phyloP scores from a whole-genome alignment of 2,797 vertebrate genomes.

The Scarus forsteni region DNA sequence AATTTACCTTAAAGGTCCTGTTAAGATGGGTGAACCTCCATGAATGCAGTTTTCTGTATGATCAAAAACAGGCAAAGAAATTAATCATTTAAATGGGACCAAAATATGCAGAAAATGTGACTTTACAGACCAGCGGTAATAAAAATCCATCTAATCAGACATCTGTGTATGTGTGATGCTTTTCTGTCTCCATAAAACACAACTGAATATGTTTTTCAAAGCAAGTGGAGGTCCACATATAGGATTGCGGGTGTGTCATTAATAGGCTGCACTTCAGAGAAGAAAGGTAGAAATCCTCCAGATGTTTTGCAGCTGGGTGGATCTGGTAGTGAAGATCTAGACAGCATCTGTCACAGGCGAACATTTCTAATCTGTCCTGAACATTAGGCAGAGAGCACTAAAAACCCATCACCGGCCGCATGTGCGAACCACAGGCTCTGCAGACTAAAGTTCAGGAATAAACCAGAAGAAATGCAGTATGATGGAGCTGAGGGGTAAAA shows the following conservation, averaged over 20 bases:
- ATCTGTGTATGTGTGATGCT: conserved; percentile 47
- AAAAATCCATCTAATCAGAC: conserved; percentile 40
- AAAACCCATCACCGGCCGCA: conserved; percentile 66
- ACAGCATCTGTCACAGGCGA: conserved; percentile 83
- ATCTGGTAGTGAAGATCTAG: conserved; percentile 87
- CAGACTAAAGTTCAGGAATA: conserved; percentile 40
- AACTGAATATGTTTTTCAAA: conserved; percentile 27
- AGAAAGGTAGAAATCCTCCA: conserved; percentile 81
- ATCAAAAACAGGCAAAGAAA: conserved; percentile 6
- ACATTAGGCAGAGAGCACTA: conserved; percentile 87
- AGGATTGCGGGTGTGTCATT: conserved; percentile 69
- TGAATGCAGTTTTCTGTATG: background rate
- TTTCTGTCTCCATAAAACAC: conserved; percentile 35
- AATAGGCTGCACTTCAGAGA: conserved; percentile 83
- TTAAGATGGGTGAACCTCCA: conserved; percentile 17
- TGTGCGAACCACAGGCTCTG: conserved; percentile 57
- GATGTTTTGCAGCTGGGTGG: conserved; percentile 90
- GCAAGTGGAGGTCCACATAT: conserved; percentile 24
- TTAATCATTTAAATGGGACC: background rate
- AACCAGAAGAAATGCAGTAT: conserved; percentile 19
- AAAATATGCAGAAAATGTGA: conserved; percentile 16
- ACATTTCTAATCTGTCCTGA: conserved; percentile 88
- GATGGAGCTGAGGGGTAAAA: conserved; percentile 5
- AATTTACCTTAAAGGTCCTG: conserved; percentile 46
- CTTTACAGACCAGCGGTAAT: conserved; percentile 8